These are phyloP conservation scores for Drosophila repleta DNA, from an alignment of 1,140 invertebrate species.

Conservation along the genomic window DNA sequence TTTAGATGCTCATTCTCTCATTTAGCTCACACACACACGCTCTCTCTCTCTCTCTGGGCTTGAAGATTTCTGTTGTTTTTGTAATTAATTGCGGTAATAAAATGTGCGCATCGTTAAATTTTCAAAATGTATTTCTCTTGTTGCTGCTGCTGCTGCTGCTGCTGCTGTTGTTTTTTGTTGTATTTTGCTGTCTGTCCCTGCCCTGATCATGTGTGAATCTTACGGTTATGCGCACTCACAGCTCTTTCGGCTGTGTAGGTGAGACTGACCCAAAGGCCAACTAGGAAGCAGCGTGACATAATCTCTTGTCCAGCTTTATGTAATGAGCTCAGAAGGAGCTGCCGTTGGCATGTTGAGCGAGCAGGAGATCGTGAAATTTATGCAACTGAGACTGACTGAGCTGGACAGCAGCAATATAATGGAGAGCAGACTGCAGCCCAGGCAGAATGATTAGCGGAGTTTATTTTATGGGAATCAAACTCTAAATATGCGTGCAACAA, in stretches of 20 bases:
- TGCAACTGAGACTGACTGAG: background rate
- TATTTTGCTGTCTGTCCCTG: constrained; percentile 27
- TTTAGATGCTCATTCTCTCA: constrained; percentile 8
- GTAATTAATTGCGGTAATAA: constrained; percentile 83
- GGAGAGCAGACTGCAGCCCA: too few species aligned
- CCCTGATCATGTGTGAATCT: constrained; percentile 67
- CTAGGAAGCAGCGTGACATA: constrained; percentile 42
- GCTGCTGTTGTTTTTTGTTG: constrained; percentile 18
- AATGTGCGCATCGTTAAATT: constrained; percentile 82
- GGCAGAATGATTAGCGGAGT: too few species aligned
- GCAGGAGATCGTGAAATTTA: background rate
- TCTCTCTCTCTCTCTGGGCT: constrained; percentile 43
- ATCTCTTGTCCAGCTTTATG: constrained; percentile 23
- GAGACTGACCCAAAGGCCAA: background rate
- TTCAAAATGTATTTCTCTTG: constrained; percentile 78
- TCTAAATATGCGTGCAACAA: too few species aligned
- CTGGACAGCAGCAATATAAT: background rate
- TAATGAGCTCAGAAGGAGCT: constrained; percentile 22
- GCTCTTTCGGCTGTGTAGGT: constrained; percentile 12
- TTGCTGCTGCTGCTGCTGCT: constrained; percentile 36
- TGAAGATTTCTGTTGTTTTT: constrained; percentile 76
- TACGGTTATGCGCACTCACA: constrained; percentile 55
- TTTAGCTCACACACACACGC: constrained; percentile 20
- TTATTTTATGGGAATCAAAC: too few species aligned
- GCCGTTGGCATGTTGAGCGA: background rate